phyloP scores from a whole-genome alignment of 2,113 vertebrate species.

The Micronisus gabar region DNA sequence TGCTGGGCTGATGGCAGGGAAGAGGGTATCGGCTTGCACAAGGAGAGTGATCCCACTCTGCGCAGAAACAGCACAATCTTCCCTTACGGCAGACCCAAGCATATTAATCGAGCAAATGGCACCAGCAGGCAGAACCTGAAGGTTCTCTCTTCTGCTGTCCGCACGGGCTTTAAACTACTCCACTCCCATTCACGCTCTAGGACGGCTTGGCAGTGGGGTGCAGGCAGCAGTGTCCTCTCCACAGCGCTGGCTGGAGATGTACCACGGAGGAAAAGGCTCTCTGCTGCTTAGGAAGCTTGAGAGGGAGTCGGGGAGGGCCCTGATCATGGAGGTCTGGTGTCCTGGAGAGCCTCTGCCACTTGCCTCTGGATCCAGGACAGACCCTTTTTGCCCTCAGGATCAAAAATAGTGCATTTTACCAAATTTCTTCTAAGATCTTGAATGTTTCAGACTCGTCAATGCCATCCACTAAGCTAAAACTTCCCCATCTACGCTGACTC shows the following conservation, averaged over 20 bases:
- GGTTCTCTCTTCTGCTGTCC: not conserved
- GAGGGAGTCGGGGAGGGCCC: not conserved
- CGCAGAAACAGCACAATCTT: not conserved
- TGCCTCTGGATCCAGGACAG: not conserved
- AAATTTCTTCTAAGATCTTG: not conserved
- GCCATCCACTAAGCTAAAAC: not conserved
- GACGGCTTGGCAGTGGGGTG: not conserved
- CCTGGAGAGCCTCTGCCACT: not conserved
- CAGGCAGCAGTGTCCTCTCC: not conserved
- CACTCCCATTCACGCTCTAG: rapidly evolving
- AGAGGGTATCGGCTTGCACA: not conserved
- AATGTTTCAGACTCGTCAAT: not conserved
- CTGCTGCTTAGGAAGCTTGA: not conserved
- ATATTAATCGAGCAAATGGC: not conserved
- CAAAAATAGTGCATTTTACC: not conserved
- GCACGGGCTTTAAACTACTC: not conserved
- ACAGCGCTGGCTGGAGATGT: not conserved
- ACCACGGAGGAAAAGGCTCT: not conserved
- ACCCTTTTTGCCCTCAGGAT: not conserved
- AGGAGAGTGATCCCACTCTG: not conserved
- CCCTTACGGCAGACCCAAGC: not conserved
- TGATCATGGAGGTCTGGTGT: not conserved
- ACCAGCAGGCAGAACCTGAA: not conserved
- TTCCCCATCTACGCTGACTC: not conserved
- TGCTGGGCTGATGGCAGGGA: not conserved